Conservation (phyloP, 2,888 invertebrate genomes). For the Drosophila picticornis region DNA sequence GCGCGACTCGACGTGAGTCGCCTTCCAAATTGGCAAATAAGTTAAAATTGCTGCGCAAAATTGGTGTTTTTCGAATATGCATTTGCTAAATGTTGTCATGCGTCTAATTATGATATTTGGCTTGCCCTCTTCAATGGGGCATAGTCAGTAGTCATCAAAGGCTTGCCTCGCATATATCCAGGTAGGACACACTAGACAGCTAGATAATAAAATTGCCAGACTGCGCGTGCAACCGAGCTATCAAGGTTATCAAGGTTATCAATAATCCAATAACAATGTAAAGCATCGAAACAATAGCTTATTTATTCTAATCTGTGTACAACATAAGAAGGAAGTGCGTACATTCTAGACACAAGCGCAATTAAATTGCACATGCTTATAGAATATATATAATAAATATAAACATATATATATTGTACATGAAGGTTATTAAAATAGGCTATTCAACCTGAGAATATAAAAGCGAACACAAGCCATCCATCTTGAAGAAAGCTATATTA, state of each 20-base stretch:
- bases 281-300: too few species aligned
- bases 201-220: background rate
- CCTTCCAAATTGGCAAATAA: constrained; percentile 11
- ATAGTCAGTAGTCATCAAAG: constrained; percentile 15
- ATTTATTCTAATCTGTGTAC: too few species aligned
- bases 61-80: background rate
- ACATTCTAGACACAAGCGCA: too few species aligned
- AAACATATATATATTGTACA: background rate
- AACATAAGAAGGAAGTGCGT: too few species aligned
- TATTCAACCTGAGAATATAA: background rate
- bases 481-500: background rate
- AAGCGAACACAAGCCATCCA: background rate
- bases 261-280: too few species aligned
- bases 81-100: constrained; percentile 13
- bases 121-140: constrained; percentile 38
- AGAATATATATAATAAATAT: background rate
- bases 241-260: too few species aligned
- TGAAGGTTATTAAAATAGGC: background rate
- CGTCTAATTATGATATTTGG: constrained; percentile 15
- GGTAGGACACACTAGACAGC: background rate
- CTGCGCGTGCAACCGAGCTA: too few species aligned
- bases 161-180: background rate
- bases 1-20: constrained; percentile 29
- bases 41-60: constrained; percentile 31
- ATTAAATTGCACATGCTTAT: too few species aligned